Percentiles rank a stretch among this genome's conserved stretches.
These are phyloP conservation scores for Sphyrna mokarran DNA, from an alignment of 2,113 vertebrate species.

Conservation along the genomic window DNA sequence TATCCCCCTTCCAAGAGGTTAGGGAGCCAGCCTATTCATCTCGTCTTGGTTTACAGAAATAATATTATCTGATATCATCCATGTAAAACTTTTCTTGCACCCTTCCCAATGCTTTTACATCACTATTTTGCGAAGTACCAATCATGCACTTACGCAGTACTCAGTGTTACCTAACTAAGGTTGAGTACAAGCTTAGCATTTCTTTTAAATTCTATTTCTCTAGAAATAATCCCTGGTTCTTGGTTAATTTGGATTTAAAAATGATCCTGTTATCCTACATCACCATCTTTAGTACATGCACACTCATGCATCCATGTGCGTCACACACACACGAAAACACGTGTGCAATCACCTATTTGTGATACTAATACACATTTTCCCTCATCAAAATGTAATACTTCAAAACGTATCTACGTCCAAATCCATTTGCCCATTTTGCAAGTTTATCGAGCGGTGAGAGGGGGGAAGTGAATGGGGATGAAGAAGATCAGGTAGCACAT, in stretches of 20 bases:
- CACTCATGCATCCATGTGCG: too few relatives aligned
- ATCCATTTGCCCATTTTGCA: neutral
- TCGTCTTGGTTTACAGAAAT: neutral
- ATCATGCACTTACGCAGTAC: neutral
- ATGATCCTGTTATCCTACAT: neutral
- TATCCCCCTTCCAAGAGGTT: neutral
- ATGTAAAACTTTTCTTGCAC: neutral
- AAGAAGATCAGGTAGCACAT: too few relatives aligned
- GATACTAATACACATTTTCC: neutral
- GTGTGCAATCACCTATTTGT: too few relatives aligned
- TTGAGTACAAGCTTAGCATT: neutral
- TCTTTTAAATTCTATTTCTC: neutral
- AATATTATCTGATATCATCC: neutral
- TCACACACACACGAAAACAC: too few relatives aligned
- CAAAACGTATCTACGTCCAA: neutral
- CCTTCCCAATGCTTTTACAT: neutral
- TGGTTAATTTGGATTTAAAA: neutral
- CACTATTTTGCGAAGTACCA: neutral
- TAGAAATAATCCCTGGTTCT: neutral
- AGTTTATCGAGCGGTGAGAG: neutral
- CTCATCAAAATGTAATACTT: neutral
- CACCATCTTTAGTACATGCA: too few relatives aligned
- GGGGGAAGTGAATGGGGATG: too few relatives aligned
- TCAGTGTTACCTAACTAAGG: neutral
- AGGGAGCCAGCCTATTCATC: neutral